A percentile compares a stretch with the other conserved stretches of the same genome.
These are phyloP conservation scores for Exephanes ischioxanthus DNA, from an alignment of 2,888 invertebrate genomes.

Conservation along the genomic window DNA sequence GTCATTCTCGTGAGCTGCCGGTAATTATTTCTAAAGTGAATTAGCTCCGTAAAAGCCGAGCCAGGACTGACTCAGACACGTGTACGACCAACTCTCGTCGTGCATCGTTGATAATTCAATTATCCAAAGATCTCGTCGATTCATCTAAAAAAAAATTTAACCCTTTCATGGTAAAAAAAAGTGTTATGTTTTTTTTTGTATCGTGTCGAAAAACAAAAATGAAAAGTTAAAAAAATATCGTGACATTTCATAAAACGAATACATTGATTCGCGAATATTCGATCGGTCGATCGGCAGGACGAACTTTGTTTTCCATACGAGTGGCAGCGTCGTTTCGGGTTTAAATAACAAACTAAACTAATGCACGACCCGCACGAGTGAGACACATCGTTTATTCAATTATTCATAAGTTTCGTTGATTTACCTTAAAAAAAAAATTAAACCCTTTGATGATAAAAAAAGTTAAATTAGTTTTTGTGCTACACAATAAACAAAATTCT, in stretches of 20 bases:
- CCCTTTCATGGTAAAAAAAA: neutral
- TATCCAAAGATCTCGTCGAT: constrained; percentile 18
- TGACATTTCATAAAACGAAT: too few species aligned
- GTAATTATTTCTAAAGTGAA: constrained; percentile 71
- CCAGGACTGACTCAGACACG: neutral
- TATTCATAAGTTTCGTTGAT: too few species aligned
- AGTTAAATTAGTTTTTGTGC: neutral
- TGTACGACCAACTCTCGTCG: neutral
- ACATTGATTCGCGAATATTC: too few species aligned
- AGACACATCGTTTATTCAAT: too few species aligned
- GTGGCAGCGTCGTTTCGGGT: constrained; percentile 7
- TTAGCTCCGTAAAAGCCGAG: constrained; percentile 40
- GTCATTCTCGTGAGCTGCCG: constrained; percentile 59
- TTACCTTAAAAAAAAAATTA: neutral
- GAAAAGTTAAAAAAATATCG: too few species aligned
- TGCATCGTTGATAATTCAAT: constrained; percentile 39
- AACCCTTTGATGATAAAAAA: neutral
- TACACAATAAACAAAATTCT: neutral
- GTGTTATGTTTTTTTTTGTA: neutral
- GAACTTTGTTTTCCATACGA: too few species aligned
- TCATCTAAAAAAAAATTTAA: neutral
- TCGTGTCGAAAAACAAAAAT: too few species aligned
- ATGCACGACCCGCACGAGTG: too few species aligned
- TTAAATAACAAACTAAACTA: constrained; percentile 56
- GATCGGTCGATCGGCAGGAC: too few species aligned